Evolutionary conservation across 2,888 invertebrate species (phyloP), one percentile per base, ranked within the genome.

Genomic region (Lithophane socia): DNA sequence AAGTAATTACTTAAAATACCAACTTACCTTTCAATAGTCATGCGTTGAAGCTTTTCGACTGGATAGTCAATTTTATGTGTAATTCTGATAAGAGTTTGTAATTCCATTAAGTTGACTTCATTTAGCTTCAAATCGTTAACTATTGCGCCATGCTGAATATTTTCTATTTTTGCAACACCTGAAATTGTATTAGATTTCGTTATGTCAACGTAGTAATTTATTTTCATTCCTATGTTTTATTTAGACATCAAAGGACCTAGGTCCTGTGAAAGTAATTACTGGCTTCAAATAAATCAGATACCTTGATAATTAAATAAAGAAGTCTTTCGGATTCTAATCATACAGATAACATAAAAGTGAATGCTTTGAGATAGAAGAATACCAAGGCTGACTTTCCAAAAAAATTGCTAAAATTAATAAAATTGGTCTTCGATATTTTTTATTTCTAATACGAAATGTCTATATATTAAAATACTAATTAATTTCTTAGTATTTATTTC

Each of bases 1-100:
- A 78, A 67, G n/a, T 61, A 73, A 80, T 81, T 61, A 83, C 58
- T 66, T 83, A 21, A 66, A 29, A 75, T 77, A 47, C 13, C 37
- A 63, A 77, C 80, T 75, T 88, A 93, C 92, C 88, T 88, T 73
- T 80, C 80, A 72, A 93, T 75, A 13, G 88, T 89, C 76, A 92
- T 78, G 10, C 83, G 52, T 73, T 84, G 78, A 21, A 92, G 78
- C 12, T 86, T 88, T 42, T 91, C 90, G 42, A 82, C 67, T 0
- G 91, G 79, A 79, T 88, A 91, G 37, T 82, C 83, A 1, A 89
- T 64, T 24, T 86, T 82, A 65, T 86, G 86, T 37, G 24, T 60
- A 64, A 90, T 86, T 79, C 83, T 91, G 13, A 93, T 86, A 4
- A 88, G 77, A 37, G 78, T 76, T 82, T 86, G 87, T 37, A 93